Conservation (phyloP, 35 echinoderm and acorn worm genomes). For the Lytechinus variegatus region DNA sequence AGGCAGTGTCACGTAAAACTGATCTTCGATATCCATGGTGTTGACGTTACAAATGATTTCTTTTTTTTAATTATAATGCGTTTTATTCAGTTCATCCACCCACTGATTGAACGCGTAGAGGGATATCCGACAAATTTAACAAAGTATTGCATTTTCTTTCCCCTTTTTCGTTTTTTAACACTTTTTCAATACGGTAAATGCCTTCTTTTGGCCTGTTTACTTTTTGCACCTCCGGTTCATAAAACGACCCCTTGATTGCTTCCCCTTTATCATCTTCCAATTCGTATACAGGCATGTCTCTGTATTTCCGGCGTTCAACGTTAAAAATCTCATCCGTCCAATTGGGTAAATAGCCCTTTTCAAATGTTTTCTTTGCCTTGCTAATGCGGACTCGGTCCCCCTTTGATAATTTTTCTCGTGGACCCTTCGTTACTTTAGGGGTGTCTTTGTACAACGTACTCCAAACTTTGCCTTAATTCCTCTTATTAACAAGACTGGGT, state of each 20-base stretch:
- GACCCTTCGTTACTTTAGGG: no score
- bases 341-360: constrained; percentile 50
- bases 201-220: background rate
- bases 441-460: background rate
- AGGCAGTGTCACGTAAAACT: constrained; percentile 59
- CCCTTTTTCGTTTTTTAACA: constrained; percentile 48
- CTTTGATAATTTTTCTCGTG: background rate
- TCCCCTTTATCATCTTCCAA: background rate
- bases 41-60: background rate
- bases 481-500: background rate
- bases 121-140: constrained; percentile 86
- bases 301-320: background rate
- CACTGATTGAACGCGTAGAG: constrained; percentile 75
- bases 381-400: constrained; percentile 54
- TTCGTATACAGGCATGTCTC: background rate
- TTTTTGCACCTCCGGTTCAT: constrained; percentile 37
- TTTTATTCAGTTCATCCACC: constrained; percentile 60
- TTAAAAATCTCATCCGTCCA: constrained; percentile 57
- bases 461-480: constrained; percentile 39
- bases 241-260: constrained; percentile 35
- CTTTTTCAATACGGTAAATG: constrained; percentile 71
- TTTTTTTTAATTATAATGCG: no score
- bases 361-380: constrained; percentile 49
- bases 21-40: constrained; percentile 32
- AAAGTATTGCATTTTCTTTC: constrained; percentile 71